phyloP scores from a whole-genome alignment of 2,113 vertebrate genomes.

The Bos taurus region DNA sequence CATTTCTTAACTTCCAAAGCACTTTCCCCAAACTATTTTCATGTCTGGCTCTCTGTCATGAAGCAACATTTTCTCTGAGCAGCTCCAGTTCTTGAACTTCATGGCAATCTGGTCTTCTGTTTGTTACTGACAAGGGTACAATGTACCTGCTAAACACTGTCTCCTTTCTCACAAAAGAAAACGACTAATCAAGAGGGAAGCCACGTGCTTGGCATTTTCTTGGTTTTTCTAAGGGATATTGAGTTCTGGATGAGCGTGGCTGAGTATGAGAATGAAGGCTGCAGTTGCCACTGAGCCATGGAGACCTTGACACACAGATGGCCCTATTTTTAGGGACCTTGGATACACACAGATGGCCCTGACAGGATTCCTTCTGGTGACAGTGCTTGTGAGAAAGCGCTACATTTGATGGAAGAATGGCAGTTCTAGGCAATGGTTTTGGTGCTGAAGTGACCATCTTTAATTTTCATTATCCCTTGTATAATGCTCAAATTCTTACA shows the following conservation, averaged over 20 bases:
- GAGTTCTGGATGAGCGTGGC: neutral
- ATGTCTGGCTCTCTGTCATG: neutral
- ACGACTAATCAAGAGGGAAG: neutral
- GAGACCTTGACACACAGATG: neutral
- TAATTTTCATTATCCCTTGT: neutral
- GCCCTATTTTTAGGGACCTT: neutral
- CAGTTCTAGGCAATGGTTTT: neutral
- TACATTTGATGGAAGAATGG: neutral
- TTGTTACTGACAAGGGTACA: neutral
- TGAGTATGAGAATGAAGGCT: rapidly evolving
- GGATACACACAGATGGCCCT: neutral
- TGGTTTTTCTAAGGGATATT: neutral
- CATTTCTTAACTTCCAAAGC: neutral
- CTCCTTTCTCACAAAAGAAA: neutral
- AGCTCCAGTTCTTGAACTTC: neutral
- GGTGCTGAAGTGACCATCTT: neutral
- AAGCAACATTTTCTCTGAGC: neutral
- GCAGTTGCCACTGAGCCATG: neutral
- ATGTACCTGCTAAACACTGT: neutral
- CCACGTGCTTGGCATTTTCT: neutral
- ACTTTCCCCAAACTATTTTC: neutral
- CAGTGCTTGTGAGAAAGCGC: neutral
- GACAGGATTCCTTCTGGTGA: neutral
- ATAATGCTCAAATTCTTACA: neutral
- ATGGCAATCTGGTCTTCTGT: neutral